Conservation (phyloP, 1,140 invertebrate genomes). For the Drosophila takahashii region DNA sequence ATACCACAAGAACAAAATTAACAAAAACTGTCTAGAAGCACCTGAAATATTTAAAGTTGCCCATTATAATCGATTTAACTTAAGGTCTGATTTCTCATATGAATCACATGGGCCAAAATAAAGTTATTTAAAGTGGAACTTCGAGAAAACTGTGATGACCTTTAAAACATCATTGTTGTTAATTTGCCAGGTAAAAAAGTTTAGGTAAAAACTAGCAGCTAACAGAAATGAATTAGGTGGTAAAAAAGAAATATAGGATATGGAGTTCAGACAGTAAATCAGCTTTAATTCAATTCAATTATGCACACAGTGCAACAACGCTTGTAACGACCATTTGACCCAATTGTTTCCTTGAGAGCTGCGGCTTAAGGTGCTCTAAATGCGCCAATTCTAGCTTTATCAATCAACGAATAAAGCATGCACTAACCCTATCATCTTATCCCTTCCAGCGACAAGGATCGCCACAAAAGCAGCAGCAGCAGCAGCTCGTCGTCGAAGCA, state of each 20-base stretch:
- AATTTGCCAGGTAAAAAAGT: too few relatives aligned
- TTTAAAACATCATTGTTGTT: too few relatives aligned
- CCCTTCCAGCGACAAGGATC: constrained; percentile 81
- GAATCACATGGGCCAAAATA: too few relatives aligned
- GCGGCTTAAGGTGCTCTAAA: not conserved
- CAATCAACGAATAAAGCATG: not conserved
- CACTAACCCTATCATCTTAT: not conserved
- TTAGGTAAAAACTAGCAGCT: too few relatives aligned
- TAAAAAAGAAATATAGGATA: too few relatives aligned
- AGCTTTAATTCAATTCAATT: constrained; percentile 16
- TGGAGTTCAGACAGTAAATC: too few relatives aligned
- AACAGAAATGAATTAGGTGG: too few relatives aligned
- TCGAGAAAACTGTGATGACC: too few relatives aligned
- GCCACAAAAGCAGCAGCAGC: constrained; percentile 83
- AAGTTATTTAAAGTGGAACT: too few relatives aligned
- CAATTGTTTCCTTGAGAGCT: constrained; percentile 7
- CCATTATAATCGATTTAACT: too few relatives aligned
- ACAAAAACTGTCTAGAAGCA: not conserved
- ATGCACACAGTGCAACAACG: not conserved
- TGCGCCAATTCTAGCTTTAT: not conserved
- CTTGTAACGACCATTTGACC: constrained; percentile 17
- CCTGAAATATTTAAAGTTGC: not conserved
- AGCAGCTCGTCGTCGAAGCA: constrained; percentile 77
- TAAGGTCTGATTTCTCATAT: too few relatives aligned
- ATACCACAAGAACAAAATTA: too few relatives aligned